Conservation (phyloP, 2,888 invertebrate species). For the Andricus curvator region DNA sequence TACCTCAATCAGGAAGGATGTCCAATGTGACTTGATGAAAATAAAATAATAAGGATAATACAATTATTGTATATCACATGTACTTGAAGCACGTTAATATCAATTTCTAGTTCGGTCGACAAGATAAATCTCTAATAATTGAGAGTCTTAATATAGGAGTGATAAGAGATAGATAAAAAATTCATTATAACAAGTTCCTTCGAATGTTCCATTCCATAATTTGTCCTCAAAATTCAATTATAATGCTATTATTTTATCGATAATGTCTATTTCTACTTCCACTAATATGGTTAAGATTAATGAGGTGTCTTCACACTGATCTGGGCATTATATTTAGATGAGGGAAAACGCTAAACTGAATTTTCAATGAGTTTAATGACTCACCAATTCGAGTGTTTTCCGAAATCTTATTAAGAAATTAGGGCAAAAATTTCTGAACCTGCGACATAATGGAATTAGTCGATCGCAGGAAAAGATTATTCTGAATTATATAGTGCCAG, state of each 20-base stretch:
- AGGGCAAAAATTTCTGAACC: not conserved
- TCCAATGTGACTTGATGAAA: not conserved
- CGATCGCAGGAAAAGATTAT: not conserved
- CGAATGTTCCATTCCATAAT: not conserved
- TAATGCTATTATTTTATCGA: not conserved
- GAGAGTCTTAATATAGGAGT: conserved; percentile 20
- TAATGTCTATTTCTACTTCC: conserved; percentile 6
- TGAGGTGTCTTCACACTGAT: not conserved
- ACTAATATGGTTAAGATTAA: not conserved
- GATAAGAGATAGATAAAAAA: conserved; percentile 9
- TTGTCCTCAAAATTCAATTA: not conserved
- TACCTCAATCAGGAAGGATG: not conserved
- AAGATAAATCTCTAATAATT: conserved; percentile 3
- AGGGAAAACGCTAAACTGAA: not conserved
- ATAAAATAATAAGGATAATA: not conserved
- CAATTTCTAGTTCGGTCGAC: not conserved
- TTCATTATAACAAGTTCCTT: not conserved
- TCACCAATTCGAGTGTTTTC: not conserved
- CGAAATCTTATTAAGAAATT: not conserved
- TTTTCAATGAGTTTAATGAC: not conserved
- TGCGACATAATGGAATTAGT: not conserved
- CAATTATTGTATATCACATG: not conserved
- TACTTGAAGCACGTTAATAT: not conserved
- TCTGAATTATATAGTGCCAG: too few species aligned
- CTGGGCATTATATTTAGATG: not conserved